Conservation (phyloP, 2,113 vertebrate genomes). For the Otocyon megalotis region DNA sequence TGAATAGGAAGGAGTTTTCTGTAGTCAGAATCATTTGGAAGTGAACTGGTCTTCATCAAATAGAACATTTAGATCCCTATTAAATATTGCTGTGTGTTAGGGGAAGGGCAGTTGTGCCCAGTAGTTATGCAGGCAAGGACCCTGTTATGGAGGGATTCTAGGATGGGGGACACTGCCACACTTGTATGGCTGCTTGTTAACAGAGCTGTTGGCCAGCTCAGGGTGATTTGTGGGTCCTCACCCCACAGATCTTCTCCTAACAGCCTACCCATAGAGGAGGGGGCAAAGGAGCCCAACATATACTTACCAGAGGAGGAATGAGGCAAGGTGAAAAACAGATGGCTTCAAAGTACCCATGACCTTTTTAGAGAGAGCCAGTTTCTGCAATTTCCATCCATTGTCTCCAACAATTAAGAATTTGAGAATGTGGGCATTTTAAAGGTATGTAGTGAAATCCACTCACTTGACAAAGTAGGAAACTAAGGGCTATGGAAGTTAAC, state of each 20-base stretch:
- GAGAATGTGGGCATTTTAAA: not conserved
- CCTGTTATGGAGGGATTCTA: not conserved
- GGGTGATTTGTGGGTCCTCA: not conserved
- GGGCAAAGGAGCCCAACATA: not conserved
- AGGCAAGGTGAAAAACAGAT: not conserved
- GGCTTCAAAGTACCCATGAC: not conserved
- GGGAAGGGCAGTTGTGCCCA: not conserved
- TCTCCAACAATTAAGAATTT: not conserved
- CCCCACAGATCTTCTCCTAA: not conserved
- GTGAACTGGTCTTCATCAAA: conserved; percentile 24
- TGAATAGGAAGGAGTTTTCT: not conserved
- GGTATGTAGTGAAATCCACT: not conserved
- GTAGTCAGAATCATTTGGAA: conserved; percentile 41
- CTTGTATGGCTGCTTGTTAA: not conserved
- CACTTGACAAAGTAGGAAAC: not conserved
- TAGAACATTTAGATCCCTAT: conserved; percentile 3
- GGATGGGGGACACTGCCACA: not conserved
- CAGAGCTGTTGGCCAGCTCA: not conserved
- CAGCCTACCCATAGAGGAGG: not conserved
- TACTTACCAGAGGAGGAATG: not conserved
- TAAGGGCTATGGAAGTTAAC: not conserved
- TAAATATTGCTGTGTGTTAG: not conserved
- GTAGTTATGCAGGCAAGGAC: not conserved
- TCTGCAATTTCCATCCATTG: not conserved
- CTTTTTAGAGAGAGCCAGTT: not conserved